Conservation (phyloP, 2,113 vertebrate species). For the Menidia beryllina region DNA sequence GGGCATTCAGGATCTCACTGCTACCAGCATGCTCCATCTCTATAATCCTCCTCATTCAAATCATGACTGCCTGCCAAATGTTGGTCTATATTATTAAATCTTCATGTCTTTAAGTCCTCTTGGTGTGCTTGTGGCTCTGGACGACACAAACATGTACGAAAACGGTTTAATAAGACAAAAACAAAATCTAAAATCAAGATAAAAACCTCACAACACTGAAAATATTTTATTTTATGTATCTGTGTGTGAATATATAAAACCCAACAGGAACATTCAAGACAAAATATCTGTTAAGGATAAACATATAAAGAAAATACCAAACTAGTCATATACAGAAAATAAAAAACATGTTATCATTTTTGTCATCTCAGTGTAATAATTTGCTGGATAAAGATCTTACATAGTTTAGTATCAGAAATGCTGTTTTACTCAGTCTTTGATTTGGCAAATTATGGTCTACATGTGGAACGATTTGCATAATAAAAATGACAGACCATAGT, state of each 20-base stretch:
- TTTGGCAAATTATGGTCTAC: conserved; percentile 3
- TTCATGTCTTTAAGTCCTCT: conserved; percentile 46
- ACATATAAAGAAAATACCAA: conserved; percentile 18
- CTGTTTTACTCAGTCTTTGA: conserved; percentile 18
- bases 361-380: too few relatives aligned
- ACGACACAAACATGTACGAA: conserved; percentile 33
- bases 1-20: conserved; percentile 40
- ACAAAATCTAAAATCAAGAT: conserved; percentile 20
- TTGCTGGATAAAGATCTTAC: too few relatives aligned
- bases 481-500: too few relatives aligned
- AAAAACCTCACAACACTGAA: conserved; percentile 15
- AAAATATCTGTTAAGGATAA: conserved; percentile 25
- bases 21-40: conserved; percentile 50
- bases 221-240: neutral
- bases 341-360: conserved; percentile 27
- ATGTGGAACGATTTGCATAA: too few relatives aligned
- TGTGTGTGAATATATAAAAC: neutral
- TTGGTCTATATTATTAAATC: conserved; percentile 60
- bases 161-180: conserved; percentile 33
- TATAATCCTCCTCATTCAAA: conserved; percentile 66
- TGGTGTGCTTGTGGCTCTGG: conserved; percentile 33
- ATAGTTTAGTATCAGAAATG: too few relatives aligned
- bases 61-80: conserved; percentile 51
- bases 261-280: conserved; percentile 2
- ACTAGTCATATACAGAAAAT: conserved; percentile 18